Conservation (phyloP, 2,797 vertebrate species). For the Peromyscus attwateri region DNA sequence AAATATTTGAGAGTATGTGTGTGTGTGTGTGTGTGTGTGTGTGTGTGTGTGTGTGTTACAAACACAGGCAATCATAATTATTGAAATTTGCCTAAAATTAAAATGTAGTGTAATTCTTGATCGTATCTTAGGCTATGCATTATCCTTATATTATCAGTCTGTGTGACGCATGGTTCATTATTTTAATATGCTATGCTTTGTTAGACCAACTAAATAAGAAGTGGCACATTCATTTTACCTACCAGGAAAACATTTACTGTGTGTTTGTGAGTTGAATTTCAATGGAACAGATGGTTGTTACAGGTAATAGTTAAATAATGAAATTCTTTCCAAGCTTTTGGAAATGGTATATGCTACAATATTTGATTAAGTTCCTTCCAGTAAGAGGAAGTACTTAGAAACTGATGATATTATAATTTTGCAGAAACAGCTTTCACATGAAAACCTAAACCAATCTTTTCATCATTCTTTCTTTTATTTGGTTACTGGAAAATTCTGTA, state of each 20-base stretch:
- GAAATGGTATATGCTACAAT: not conserved
- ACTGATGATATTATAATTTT: not conserved
- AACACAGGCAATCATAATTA: not conserved
- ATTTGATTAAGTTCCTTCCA: not conserved
- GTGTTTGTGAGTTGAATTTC: not conserved
- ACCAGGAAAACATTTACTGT: not conserved
- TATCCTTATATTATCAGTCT: not conserved
- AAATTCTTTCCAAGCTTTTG: not conserved
- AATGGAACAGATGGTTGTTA: slow-evolving; percentile 33
- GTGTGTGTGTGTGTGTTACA: not conserved
- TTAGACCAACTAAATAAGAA: slow-evolving; percentile 46
- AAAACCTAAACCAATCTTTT: not conserved
- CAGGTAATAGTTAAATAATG: slow-evolving; percentile 46
- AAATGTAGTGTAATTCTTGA: not conserved
- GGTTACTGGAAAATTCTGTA: slow-evolving; percentile 23
- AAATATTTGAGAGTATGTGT: not conserved
- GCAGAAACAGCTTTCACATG: not conserved
- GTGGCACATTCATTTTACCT: slow-evolving; percentile 10
- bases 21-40: not conserved
- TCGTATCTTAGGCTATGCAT: not conserved
- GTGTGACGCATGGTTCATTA: not conserved
- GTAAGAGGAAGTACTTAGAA: not conserved
- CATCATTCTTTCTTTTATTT: not conserved
- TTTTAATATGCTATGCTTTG: not conserved
- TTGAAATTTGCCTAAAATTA: slow-evolving; percentile 33